Evolutionary conservation across 2,797 vertebrate species (phyloP), one percentile per base, ranked within the genome.

Genomic region (Pseudochaenichthys georgianus): DNA sequence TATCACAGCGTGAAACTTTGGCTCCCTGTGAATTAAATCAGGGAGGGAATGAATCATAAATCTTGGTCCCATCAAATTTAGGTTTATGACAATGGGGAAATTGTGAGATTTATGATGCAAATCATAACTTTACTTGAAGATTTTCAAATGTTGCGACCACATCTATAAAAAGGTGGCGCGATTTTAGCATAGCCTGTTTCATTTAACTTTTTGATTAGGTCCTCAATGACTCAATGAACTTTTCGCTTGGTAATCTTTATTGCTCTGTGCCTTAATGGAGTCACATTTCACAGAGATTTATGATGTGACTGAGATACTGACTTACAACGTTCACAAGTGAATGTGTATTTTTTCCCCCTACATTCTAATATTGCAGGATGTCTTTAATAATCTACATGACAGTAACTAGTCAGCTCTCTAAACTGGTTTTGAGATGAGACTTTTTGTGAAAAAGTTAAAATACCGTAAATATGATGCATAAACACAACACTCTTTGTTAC

Each of bases 261-360:
- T 80, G 84, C 85, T 70, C 65, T n/a, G 38, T 74, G 61, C 77
- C 73, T 84, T 86, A 89, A 92, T 92, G 74, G 92, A 90, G 90
- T 91, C 75, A 86, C 86, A 92, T 90, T 88, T 90, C 88, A 88
- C 77, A 43, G 55, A 84, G 88, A 94, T 86, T 91, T 88, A 88
- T 10, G 55, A 73, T 68, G 41, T 58, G 73, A 68, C 78, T 60
- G 50, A 78, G 84, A 91, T 64, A 57, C 82, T 82, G 80, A 87
- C 59, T 77, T 84, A 87, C 55, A 77, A 82, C 75, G 84, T 80
- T 79, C n/a, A 74, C 74, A 45, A 12, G 50, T 72, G 67, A 75
- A 73, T 71, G 79, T 70, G 43, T 66, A 76, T 89, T 81, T 61
- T 77, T 79, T 68, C 74, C 58, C 45, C 67, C 34, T 38, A 60